Base-by-base conservation (phyloP, 2,113 vertebrate species). In the Elephas maximus region DNA sequence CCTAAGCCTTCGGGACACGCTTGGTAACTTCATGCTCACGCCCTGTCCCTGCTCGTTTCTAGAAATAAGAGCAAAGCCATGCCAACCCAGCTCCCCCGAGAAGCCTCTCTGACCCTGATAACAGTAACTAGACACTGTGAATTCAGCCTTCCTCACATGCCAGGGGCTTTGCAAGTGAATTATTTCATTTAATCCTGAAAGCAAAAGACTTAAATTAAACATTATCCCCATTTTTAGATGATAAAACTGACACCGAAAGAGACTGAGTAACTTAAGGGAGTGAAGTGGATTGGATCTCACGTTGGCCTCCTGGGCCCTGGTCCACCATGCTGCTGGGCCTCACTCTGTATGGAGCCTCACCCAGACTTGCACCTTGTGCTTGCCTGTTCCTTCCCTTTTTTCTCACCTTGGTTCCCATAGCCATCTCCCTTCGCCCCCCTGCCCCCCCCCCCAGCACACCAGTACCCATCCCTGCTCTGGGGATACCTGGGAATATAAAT, bases 31-130 rank as follows among this genome's bases (percentile, higher is more conserved):
- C 76, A 80, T 18, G 6, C 11, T 73, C 78, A 15, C 24, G 33
- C 24, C n/a, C 11, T 91, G 63, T 95, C 67, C 14, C 26, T 67
- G 76, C 57, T 84, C 63, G 60, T 80, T 92, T 97, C 71, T 84
- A 53, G 67, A 93, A 74, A 41, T 90, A 63, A 73, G 60, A 57
- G 11, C 48, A 62, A 73, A 92, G 21, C 67, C 2, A 2, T 15
- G 33, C 45, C 53, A 67, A 60, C 45, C 26, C 3, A 45, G 65
- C 33, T 88, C 28, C 20, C 33, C 57, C 4, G 37, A 57, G 78
- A 14, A 89, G 51, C 30, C 67, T 51, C 45, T 88, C 7, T 10
- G 71, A 37, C 37, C 28, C 67, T 24, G 33, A 53, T 7, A 28
- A 53, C 33, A 48, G 41, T 57, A 5, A 53, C 1, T 23, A 15